Base-by-base conservation (phyloP, 2,113 vertebrate genomes). In the Athene cunicularia region DNA sequence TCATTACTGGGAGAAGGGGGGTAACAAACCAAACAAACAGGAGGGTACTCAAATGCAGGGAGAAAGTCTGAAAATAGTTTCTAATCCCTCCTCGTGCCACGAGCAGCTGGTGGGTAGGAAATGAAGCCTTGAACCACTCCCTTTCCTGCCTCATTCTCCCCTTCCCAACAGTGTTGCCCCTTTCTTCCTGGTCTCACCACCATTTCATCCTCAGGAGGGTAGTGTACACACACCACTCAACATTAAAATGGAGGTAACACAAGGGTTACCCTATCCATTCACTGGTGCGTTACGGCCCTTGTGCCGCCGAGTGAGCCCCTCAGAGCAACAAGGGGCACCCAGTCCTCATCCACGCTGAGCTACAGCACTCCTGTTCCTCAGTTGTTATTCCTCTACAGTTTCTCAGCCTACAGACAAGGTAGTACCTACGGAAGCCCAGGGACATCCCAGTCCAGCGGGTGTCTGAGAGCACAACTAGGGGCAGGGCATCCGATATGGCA, bases 231-330 rank as follows among this genome's bases (percentile, higher is more conserved):
- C 0, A 0, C 14, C 2, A 28, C 20, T 41, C 47, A 4, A 5
- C 11, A 1, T 5, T 11, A 35, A 22, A 35, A 39, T 6, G 12
- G 67, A 73, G 21, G 19, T 14, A 11, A 9, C 7, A 4, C 6
- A 12, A 0, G 0, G 0, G 30, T 8, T 62, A 43, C 23, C 22
- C 0, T 0, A 3, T 39, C 37, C 14, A 1, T 28, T 35, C 79
- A 24, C 67, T 4, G 22, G 3, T 5, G 21, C 2, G 0, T 7
- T 59, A 20, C 1, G 16, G 19, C 33, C 21, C 37, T 49, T 43
- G 39, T 49, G 20, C 53, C 22, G 2, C 26, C 33, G 14, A 43
- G 13, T 2, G 28, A 90, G 50, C 12, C 22, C 21, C 47, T 35
- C 66, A 8, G 56, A 79, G 19, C 9, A 9, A 23, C 6, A 19